phyloP scores from a whole-genome alignment of 92 coral and sea anemone species.

The Anthopleura xanthogrammica region DNA sequence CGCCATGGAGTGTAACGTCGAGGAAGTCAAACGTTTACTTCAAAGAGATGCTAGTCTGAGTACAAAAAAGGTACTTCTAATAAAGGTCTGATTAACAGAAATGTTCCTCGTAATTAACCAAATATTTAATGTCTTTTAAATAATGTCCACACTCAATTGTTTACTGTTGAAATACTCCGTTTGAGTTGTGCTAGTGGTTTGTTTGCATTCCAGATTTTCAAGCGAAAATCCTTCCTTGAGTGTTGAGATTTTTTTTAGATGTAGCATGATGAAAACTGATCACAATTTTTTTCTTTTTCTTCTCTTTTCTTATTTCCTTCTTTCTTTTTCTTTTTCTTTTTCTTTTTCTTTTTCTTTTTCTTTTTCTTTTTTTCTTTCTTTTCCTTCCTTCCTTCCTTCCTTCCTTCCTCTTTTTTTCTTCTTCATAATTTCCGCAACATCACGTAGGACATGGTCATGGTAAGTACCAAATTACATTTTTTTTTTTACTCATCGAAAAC shows the following conservation, averaged over 20 bases:
- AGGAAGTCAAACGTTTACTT: slow-evolving; percentile 40
- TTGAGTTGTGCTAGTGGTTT: too few species aligned
- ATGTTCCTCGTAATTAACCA: too few species aligned
- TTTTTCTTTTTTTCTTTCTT: not conserved
- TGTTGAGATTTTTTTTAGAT: too few species aligned
- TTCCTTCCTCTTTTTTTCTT: not conserved
- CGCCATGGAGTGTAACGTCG: slow-evolving; percentile 48
- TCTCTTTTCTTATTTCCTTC: not conserved
- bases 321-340: not conserved
- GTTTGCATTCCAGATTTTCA: too few species aligned
- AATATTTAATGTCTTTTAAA: too few species aligned
- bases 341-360: not conserved
- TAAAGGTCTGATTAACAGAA: too few species aligned
- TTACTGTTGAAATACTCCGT: too few species aligned
- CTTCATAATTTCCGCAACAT: not conserved
- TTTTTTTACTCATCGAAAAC: not conserved
- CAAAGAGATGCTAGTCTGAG: slow-evolving; percentile 53
- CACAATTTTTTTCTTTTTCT: not conserved
- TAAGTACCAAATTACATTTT: not conserved
- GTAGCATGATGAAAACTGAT: too few species aligned
- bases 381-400: not conserved
- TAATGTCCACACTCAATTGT: too few species aligned
- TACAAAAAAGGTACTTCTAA: slow-evolving; percentile 45
- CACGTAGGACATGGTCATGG: not conserved
- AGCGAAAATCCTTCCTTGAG: too few species aligned